Percentiles rank a stretch among this genome's conserved stretches.
These are phyloP conservation scores for Plutella xylostella DNA, from an alignment of 2,888 invertebrate species.

Conservation along the genomic window DNA sequence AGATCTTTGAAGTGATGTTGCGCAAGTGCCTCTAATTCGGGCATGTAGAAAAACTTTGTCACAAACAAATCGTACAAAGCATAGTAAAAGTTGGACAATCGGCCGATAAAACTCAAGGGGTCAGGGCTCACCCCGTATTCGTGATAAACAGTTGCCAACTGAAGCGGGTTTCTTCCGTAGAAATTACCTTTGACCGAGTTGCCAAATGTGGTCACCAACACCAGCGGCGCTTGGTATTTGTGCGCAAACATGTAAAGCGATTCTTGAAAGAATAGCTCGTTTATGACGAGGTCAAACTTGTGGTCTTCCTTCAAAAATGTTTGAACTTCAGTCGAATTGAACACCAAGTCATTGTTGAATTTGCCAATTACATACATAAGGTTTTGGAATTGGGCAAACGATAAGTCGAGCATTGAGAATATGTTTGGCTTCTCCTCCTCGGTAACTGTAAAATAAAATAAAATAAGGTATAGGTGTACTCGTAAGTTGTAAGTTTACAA, in stretches of 20 bases:
- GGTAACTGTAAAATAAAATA: conserved; percentile 8
- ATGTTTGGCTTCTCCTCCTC: conserved; percentile 12
- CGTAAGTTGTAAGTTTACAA: no score
- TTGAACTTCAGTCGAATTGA: conserved; percentile 16
- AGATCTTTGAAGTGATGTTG: conserved; percentile 20
- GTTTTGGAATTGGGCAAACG: conserved; percentile 12
- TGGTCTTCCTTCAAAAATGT: conserved; percentile 16
- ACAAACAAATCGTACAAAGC: conserved; percentile 3
- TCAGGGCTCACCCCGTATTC: conserved; percentile 12
- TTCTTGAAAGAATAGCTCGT: conserved; percentile 18
- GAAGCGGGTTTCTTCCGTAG: conserved; percentile 17
- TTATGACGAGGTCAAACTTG: conserved; percentile 16
- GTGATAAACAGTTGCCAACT: conserved; percentile 15
- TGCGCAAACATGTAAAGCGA: conserved; percentile 18
- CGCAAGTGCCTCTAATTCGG: conserved; percentile 20
- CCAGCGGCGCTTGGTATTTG: conserved; percentile 17
- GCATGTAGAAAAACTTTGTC: conserved; percentile 14
- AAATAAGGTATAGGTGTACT: no score
- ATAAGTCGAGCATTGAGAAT: conserved; percentile 11
- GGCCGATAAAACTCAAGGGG: conserved; percentile 14
- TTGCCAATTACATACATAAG: conserved; percentile 12
- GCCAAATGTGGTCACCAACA: conserved; percentile 17
- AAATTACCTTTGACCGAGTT: conserved; percentile 16
- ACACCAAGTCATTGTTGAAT: conserved; percentile 12
- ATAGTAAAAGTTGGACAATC: conserved; percentile 15